Conservation (phyloP, 2,888 invertebrate species). For the Theretra japonica region DNA sequence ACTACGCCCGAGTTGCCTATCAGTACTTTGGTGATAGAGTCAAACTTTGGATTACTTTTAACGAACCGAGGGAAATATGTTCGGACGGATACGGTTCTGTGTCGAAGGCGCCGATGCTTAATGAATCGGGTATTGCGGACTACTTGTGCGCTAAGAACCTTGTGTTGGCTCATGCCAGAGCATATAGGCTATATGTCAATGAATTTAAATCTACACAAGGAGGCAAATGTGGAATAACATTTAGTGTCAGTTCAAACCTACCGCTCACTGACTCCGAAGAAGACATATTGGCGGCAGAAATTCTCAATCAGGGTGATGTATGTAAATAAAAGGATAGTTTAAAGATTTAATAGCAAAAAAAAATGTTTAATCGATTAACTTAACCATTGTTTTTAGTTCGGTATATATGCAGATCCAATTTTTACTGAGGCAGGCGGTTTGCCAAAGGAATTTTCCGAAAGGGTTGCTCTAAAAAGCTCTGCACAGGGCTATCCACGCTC, state of each 20-base stretch:
- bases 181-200: conserved; percentile 66
- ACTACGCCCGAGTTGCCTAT: conserved; percentile 73
- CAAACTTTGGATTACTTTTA: conserved; percentile 84
- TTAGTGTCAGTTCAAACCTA: conserved; percentile 39
- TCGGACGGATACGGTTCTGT: conserved; percentile 69
- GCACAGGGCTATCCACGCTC: conserved; percentile 70
- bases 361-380: no score
- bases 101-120: conserved; percentile 59
- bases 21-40: conserved; percentile 76
- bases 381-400: conserved; percentile 56
- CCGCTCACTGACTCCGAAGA: conserved; percentile 55
- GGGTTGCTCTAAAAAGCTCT: conserved; percentile 69
- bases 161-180: conserved; percentile 80
- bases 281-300: conserved; percentile 57
- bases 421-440: conserved; percentile 78
- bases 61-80: conserved; percentile 77
- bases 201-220: conserved; percentile 56
- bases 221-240: conserved; percentile 46
- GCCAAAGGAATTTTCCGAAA: conserved; percentile 71
- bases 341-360: no score
- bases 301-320: conserved; percentile 44
- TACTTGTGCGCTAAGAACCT: conserved; percentile 79
- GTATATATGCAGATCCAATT: conserved; percentile 75
- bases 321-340: background rate
- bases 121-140: conserved; percentile 72